phyloP scores from a whole-genome alignment of 2,797 vertebrate genomes.

The Arrhamphus sclerolepis region DNA sequence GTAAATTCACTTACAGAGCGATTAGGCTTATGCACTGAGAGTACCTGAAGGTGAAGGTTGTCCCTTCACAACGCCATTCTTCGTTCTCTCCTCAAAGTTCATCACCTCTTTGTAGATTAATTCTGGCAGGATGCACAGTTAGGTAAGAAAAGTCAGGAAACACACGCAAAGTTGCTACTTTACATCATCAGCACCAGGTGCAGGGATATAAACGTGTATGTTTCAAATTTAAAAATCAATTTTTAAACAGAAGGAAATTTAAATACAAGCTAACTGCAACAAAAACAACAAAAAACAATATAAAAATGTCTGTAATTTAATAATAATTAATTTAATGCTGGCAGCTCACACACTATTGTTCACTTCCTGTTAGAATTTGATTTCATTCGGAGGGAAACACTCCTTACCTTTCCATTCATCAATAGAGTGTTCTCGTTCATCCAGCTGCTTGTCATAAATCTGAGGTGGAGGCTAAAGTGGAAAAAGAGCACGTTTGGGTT shows the following conservation, averaged over 20 bases:
- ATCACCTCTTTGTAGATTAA: slow-evolving; percentile 99
- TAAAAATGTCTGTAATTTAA: no score
- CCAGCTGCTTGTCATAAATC: slow-evolving; percentile 98
- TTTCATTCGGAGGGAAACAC: background rate
- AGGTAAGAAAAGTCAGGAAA: slow-evolving; percentile 2
- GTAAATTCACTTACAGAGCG: slow-evolving; percentile 87
- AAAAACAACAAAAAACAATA: background rate
- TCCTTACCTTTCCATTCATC: slow-evolving; percentile 98
- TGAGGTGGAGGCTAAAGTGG: slow-evolving; percentile 91
- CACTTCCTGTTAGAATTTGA: background rate
- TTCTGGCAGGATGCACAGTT: slow-evolving; percentile 80
- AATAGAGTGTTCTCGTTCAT: slow-evolving; percentile 99
- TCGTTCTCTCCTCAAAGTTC: slow-evolving; percentile 99
- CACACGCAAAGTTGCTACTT: background rate
- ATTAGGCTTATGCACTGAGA: slow-evolving; percentile 90
- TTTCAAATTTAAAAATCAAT: no score
- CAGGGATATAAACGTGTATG: no score
- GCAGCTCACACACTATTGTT: no score
- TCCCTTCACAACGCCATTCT: slow-evolving; percentile 99
- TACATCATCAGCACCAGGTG: background rate
- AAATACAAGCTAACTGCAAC: no score
- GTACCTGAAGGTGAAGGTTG: slow-evolving; percentile 99
- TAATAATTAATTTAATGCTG: no score
- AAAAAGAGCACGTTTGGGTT: slow-evolving; percentile 24
- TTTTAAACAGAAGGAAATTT: no score